Evolutionary conservation across 2,888 invertebrate species (phyloP), one percentile per base, ranked within the genome.

Genomic region (Endomychus coccineus): DNA sequence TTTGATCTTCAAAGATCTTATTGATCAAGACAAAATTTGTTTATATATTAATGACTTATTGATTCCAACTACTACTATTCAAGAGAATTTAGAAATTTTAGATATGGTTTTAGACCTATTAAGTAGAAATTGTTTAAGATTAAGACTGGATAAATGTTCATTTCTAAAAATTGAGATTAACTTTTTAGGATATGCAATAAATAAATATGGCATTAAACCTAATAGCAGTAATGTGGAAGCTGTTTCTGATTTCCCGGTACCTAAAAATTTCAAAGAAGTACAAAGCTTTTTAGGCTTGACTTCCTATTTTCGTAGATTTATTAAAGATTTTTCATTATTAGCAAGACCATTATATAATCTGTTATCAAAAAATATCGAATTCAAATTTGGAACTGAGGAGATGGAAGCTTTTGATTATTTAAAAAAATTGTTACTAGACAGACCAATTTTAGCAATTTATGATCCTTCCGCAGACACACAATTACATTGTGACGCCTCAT

Each of bases 401-500:
- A 14, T 45, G 5, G 11, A 38, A 14, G 31, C 47, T 4, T 54
- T 54, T 36, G 39, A 50, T 9, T 19, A 12, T 13, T 28, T 54
- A 16, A 54, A 55, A 40, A 14, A 4, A 4, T 30, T 35, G 14
- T 39, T 59, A 16, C 22, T 36, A 4, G 16, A 31, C 4, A 24
- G 45, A 23, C 59, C 56, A n/a, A 44, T 56, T 15, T 43, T 61
- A 13, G 33, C 42, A 5, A 40, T 61, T 9, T 65, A 55, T 36
- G 46, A 51, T 16, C 54, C 53, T 1, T 24, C 35, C 6, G 37
- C 44, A 16, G 45, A 51, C 19, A 61, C 59, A 1, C 51, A 62
- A 37, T 34, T 62, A 21, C 59, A 61, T 34, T 56, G 55, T 12
- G 59, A 62, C 40, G 60, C 56, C 1, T 55, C 54, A 32, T 34